A percentile compares a stretch with the other conserved stretches of the same genome.
Conservation (phyloP, 2,113 vertebrate species). For the Cebidichthys violaceus region DNA sequence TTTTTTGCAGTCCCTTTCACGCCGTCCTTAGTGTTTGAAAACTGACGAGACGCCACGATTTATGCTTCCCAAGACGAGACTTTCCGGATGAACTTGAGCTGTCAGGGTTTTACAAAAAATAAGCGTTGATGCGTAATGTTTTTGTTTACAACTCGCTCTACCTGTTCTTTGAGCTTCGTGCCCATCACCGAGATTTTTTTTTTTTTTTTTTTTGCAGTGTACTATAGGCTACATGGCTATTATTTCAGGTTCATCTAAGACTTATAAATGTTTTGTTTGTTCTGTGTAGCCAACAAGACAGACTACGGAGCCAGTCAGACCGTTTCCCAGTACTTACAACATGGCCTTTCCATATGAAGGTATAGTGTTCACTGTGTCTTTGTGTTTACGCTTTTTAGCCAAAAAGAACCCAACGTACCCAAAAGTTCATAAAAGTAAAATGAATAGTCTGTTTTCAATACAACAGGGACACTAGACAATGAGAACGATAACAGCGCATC, state of each 20-base stretch:
- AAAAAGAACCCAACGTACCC: neutral
- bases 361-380: conserved; percentile 30
- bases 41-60: conserved; percentile 1
- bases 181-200: neutral
- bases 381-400: neutral
- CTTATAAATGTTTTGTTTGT: conserved; percentile 21
- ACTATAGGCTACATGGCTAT: neutral
- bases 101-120: conserved; percentile 14
- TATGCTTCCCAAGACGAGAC: conserved; percentile 16
- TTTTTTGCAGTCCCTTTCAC: conserved; percentile 22
- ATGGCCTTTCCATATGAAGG: conserved; percentile 54
- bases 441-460: neutral
- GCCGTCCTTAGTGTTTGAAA: conserved; percentile 6
- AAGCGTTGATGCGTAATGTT: conserved; percentile 5
- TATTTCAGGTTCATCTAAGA: neutral
- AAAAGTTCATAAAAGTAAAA: neutral
- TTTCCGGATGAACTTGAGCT: conserved; percentile 37
- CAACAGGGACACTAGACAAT: neutral
- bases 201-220: neutral
- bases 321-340: conserved; percentile 5
- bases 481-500: neutral
- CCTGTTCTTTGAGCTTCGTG: conserved; percentile 1
- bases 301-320: conserved; percentile 11
- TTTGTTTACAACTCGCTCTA: conserved; percentile 27
- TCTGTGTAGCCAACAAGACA: conserved; percentile 48